A percentile compares a stretch with the other conserved stretches of the same genome.
These are phyloP conservation scores for Chromis chromis DNA, from an alignment of 2,797 vertebrate species.

Conservation along the genomic window DNA sequence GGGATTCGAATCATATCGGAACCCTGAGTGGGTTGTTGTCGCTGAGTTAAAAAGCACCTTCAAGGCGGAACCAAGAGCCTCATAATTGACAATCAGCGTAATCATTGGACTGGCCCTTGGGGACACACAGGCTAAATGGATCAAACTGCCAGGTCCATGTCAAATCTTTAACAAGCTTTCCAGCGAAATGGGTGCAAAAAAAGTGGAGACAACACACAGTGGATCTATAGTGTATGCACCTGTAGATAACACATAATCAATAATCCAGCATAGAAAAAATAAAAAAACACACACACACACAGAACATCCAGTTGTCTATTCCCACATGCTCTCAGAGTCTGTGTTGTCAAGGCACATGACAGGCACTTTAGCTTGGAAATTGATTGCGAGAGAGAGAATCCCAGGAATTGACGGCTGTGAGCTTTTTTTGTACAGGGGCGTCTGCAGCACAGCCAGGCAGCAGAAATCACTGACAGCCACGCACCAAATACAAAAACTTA, in stretches of 20 bases:
- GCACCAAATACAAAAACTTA: slow-evolving; percentile 48
- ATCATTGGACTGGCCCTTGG: slow-evolving; percentile 36
- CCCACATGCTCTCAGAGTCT: slow-evolving; percentile 48
- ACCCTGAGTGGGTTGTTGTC: slow-evolving; percentile 36
- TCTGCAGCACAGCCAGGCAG: slow-evolving; percentile 46
- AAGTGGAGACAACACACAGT: slow-evolving; percentile 41
- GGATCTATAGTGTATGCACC: slow-evolving; percentile 59
- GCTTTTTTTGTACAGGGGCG: slow-evolving; percentile 40
- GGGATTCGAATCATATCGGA: slow-evolving; percentile 41
- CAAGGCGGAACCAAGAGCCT: slow-evolving; percentile 36
- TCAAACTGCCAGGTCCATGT: slow-evolving; percentile 43
- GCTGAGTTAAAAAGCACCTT: slow-evolving; percentile 34
- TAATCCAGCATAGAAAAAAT: slow-evolving; percentile 58
- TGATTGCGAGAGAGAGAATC: slow-evolving; percentile 64
- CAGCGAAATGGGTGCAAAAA: slow-evolving; percentile 19
- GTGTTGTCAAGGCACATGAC: slow-evolving; percentile 67
- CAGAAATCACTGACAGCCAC: slow-evolving; percentile 48
- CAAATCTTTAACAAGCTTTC: slow-evolving; percentile 45
- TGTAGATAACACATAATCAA: slow-evolving; percentile 69
- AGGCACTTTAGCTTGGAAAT: slow-evolving; percentile 65
- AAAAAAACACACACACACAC: too few species aligned
- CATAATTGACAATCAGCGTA: slow-evolving; percentile 43
- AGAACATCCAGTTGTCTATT: slow-evolving; percentile 54
- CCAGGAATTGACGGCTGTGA: slow-evolving; percentile 41
- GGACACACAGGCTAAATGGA: slow-evolving; percentile 42